Base-by-base conservation (phyloP, 2,113 vertebrate genomes). In the Dromaius novaehollandiae region DNA sequence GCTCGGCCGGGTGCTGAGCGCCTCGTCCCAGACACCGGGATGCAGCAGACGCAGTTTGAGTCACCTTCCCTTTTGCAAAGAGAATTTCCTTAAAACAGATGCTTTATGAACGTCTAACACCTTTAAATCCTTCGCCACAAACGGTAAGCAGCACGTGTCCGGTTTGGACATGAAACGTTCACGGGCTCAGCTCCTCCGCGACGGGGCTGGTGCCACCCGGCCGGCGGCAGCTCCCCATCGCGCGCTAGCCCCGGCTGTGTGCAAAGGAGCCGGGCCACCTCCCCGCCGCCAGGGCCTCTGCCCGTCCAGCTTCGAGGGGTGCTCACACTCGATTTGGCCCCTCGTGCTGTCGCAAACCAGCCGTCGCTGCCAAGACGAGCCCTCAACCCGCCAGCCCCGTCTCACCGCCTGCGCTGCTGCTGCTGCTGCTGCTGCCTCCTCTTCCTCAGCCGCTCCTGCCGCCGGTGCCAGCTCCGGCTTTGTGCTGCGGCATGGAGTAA, bases 401-500 rank as follows among this genome's bases (percentile, higher is more conserved):
- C 46, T 7, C 18, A 48, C 18, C 18, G 46, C 42, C 75, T 34
- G 16, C 42, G 38, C 6, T 18, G 3, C 0, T 38, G 4, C 74
- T 0, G 38, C 6, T 18, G 3, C 0, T 38, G 4, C 74, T 0
- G 1, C 12, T 26, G 74, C 58, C 48, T 3, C 19, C 46, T 46
- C 46, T 7, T 46, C 16, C 46, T 16, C 46, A 15, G 46, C 46
- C 15, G 16, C 46, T 17, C 46, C 25, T 0, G 25, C 74, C 65
- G 30, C 74, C 2, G 1, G 48, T 18, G n/a, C 66, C 0, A 26
- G 5, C 40, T 11, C 68, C 44, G 38, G 38, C 38, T 32, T 60
- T 4, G 12, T 16, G 66, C 66, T 34, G 7, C 0, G 0, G 0
- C 1, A 11, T 2, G 60, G 26, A 26, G 36, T 32, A 2, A 2